Base-by-base conservation (phyloP, 2,113 vertebrate species). In the Nanorana parkeri region DNA sequence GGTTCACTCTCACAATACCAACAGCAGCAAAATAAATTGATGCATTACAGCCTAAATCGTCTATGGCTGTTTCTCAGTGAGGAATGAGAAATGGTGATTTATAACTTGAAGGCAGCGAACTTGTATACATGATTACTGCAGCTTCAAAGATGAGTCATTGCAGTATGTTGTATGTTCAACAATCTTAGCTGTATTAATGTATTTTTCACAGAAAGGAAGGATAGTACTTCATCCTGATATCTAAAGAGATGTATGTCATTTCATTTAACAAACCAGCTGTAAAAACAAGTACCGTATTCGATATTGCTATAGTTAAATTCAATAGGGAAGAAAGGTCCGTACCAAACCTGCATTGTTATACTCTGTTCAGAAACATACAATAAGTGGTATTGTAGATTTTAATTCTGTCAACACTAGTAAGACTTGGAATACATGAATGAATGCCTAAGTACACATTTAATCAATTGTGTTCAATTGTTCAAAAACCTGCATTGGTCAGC, bases 31-130 rank as follows among this genome's bases (percentile, higher is more conserved):
- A 77, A 77, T 19, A 72, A 26, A 24, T 77, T 47, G 64, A 41
- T 23, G 16, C 60, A 60, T 60, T 16, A 41, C 29, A 60, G 17
- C 32, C 36, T 64, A 52, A 61, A 64, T 26, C 56, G 19, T 24
- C 32, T 4, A 51, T 54, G 68, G 2, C 21, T 65, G 32, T 16
- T 55, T n/a, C 32, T 66, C 74, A 77, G 16, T 5, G 24, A 65
- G 17, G 63, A 67, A 54, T 11, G 23, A 55, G 26, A 26, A 78
- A 77, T 54, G 3, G 58, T 29, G 47, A 77, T 78, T 66, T 66
- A 54, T 4, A 65, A 28, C 56, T n/a, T 54, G 24, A 67, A 66
- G 21, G 61, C 23, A 55, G 10, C 11, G 61, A 29, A 64, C 20
- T 10, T 78, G 19, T 16, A 54, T 24, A 23, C 19, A 61, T 54